Base-by-base conservation (phyloP, 2,888 invertebrate species). In the Lycaena phlaeas region DNA sequence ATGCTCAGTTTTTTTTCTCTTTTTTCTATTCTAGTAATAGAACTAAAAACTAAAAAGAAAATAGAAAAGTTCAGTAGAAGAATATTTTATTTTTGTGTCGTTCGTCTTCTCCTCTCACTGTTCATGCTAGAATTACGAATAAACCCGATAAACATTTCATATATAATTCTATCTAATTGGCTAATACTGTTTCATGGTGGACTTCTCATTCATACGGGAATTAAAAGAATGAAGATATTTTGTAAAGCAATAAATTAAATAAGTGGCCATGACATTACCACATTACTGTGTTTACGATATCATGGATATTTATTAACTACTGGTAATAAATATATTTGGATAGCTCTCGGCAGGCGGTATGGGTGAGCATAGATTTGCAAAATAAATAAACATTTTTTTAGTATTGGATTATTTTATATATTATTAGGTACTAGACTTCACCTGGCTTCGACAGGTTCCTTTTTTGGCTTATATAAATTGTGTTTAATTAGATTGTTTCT, bases 171-270 rank as follows among this genome's bases (percentile, higher is more conserved):
- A n/a, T n/a, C n/a, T n/a, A n/a, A n/a, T n/a, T n/a, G n/a, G n/a
- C n/a, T n/a, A n/a, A n/a, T 22, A 3, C 9, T 7, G 18, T 22
- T 22, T 22, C 22, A 22, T 9, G 5, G 22, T 22, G 9, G 2
- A 22, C 2, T 22, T 4, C 5, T 22, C 2, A 22, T 11, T 10
- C 12, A 18, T 11, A 22, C 5, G 22, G 12, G 10, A 9, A 18
- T 17, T 30, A 49, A n/a, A n/a, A 47, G 41, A 41, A 52, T 53
- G 50, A 43, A 44, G 48, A 50, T n/a, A n/a, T 43, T 46, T 48
- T 40, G 36, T 46, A 44, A 45, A 37, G 45, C 38, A 28, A 52
- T 54, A 51, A 51, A 52, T 53, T 46, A 46, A 40, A 43, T 17
- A 44, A 45, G 48, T 45, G 48, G 44, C 48, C 40, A 43, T 46